Conservation (phyloP, 1,140 invertebrate genomes). For the Microplitis demolitor region DNA sequence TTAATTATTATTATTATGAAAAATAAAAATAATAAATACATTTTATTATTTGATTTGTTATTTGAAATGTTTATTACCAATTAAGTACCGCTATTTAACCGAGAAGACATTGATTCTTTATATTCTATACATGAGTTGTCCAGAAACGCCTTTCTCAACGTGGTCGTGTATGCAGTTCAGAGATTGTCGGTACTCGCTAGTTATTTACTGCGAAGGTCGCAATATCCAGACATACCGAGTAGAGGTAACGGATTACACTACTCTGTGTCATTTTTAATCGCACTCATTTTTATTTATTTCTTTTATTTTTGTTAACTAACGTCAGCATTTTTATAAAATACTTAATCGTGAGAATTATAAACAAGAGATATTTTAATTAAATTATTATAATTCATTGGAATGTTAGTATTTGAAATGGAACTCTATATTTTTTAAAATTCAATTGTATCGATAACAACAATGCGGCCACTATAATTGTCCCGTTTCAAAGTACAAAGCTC, state of each 20-base stretch:
- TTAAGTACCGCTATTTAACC: background rate
- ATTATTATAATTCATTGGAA: too few relatives aligned
- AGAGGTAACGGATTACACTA: conserved; percentile 19
- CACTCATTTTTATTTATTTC: background rate
- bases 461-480: too few relatives aligned
- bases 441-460: too few relatives aligned
- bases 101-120: conserved; percentile 43
- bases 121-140: conserved; percentile 37
- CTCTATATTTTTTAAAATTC: too few relatives aligned
- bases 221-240: background rate
- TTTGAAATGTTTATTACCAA: background rate
- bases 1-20: too few relatives aligned
- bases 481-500: too few relatives aligned
- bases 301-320: conserved; percentile 29
- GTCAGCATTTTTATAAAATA: too few relatives aligned
- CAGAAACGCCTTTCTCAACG: conserved; percentile 44
- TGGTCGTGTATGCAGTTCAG: conserved; percentile 47
- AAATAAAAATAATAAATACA: background rate
- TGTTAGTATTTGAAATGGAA: too few relatives aligned
- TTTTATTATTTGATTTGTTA: background rate
- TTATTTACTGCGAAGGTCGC: conserved; percentile 42
- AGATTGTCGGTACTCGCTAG: conserved; percentile 2
- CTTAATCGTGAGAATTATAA: too few relatives aligned
- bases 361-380: too few relatives aligned
- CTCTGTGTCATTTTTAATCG: conserved; percentile 26